Conservation (phyloP, 2,888 invertebrate genomes). For the Philonicus albiceps region DNA sequence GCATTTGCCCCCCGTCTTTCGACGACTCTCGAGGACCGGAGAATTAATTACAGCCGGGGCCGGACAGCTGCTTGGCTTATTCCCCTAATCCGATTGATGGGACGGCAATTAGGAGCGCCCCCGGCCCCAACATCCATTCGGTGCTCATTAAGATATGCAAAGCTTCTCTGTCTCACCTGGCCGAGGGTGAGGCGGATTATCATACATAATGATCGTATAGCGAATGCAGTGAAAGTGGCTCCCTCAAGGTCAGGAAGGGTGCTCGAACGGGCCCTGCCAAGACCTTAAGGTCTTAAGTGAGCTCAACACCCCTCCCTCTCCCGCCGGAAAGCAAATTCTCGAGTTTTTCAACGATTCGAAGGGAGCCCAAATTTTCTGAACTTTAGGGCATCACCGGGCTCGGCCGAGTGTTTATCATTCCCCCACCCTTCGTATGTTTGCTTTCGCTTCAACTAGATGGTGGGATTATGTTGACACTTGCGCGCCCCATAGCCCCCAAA, state of each 20-base stretch:
- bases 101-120: constrained; percentile 14
- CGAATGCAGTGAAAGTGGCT: constrained; percentile 25
- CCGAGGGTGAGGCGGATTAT: neutral
- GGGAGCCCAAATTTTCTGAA: neutral
- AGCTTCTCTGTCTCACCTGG: neutral
- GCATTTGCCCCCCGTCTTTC: neutral
- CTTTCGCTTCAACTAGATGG: neutral
- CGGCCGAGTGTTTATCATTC: neutral
- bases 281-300: neutral
- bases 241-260: neutral
- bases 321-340: neutral
- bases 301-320: neutral
- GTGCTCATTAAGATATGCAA: neutral
- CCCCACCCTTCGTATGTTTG: neutral
- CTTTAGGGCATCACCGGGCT: neutral
- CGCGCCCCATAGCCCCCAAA: neutral
- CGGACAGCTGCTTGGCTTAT: constrained; percentile 16
- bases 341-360: neutral
- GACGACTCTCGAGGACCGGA: neutral
- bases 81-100: constrained; percentile 25
- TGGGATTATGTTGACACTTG: constrained; percentile 19
- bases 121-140: neutral
- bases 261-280: neutral
- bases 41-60: constrained; percentile 9
- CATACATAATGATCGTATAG: neutral